A percentile compares a stretch with the other conserved stretches of the same genome.
phyloP scores from a whole-genome alignment of 2,888 invertebrate genomes.

The Drosophila ochracea region DNA sequence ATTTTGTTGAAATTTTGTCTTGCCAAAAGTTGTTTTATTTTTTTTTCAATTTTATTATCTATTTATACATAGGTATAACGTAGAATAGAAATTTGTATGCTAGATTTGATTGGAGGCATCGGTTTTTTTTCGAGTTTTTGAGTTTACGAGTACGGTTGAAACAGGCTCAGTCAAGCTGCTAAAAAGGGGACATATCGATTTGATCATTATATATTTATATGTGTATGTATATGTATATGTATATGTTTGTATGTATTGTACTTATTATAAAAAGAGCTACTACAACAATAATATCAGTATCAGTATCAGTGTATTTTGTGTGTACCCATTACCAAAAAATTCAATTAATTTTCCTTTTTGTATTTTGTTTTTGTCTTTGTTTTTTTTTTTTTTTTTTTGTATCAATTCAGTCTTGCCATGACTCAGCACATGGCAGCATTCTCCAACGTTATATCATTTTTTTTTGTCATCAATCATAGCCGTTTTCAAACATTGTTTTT shows the following conservation, averaged over 20 bases:
- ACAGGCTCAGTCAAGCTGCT: constrained; percentile 65
- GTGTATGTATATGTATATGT: constrained; percentile 19
- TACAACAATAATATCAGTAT: constrained; percentile 80
- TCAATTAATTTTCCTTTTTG: constrained; percentile 43
- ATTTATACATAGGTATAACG: constrained; percentile 63
- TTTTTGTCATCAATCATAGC: constrained; percentile 30
- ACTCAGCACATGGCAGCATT: constrained; percentile 54
- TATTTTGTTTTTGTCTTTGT: constrained; percentile 31
- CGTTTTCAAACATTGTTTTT: constrained; percentile 34
- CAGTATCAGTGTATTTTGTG: constrained; percentile 53
- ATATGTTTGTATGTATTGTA: constrained; percentile 35
- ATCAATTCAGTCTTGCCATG: constrained; percentile 76
- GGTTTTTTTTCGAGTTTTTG: constrained; percentile 25
- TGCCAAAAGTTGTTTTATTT: constrained; percentile 50
- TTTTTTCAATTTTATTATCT: constrained; percentile 36
- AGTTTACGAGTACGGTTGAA: constrained; percentile 38
- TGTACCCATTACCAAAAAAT: constrained; percentile 73
- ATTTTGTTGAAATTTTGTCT: constrained; percentile 54
- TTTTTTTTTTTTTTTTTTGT: constrained; percentile 39
- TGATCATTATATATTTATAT: constrained; percentile 36
- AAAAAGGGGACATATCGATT: constrained; percentile 46
- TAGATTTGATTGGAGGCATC: constrained; percentile 66
- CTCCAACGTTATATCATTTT: constrained; percentile 33
- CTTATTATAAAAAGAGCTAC: constrained; percentile 67
- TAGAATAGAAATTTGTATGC: constrained; percentile 75